Percentiles rank a stretch among this genome's conserved stretches.
Evolutionary conservation across 2,113 vertebrate species (phyloP).

Genomic region (Oostethus manadensis): DNA sequence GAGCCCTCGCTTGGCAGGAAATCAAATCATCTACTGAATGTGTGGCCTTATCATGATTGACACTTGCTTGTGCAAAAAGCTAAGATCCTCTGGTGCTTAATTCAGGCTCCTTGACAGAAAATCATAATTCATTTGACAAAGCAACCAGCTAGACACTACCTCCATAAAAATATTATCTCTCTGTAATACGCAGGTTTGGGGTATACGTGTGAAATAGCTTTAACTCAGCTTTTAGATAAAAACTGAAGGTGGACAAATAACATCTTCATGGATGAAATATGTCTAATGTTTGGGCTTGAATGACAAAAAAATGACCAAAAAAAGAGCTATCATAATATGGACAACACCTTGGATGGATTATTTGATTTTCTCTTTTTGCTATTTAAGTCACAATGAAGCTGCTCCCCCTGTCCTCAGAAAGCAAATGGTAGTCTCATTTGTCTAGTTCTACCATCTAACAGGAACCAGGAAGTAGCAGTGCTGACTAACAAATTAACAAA

Average conservation of each 20-base stretch:
- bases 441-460: background rate
- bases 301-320: too few species aligned
- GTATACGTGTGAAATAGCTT: constrained; percentile 17
- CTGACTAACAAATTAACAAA: background rate
- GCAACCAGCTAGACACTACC: constrained; percentile 19
- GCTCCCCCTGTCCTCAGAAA: background rate
- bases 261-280: background rate
- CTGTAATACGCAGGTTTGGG: constrained; percentile 18
- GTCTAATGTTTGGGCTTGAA: too few species aligned
- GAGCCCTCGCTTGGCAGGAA: constrained; percentile 41
- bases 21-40: constrained; percentile 53
- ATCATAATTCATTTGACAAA: constrained; percentile 48
- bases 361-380: background rate
- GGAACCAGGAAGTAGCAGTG: background rate
- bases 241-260: background rate
- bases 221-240: constrained; percentile 9
- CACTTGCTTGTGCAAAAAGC: constrained; percentile 36
- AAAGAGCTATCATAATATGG: too few species aligned
- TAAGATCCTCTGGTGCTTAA: constrained; percentile 25
- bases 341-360: too few species aligned
- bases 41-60: constrained; percentile 49
- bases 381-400: background rate
- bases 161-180: constrained; percentile 29
- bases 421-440: background rate
- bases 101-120: constrained; percentile 32